Evolutionary conservation across 2,113 vertebrate species (phyloP).

Genomic region (Crypturellus undulatus): DNA sequence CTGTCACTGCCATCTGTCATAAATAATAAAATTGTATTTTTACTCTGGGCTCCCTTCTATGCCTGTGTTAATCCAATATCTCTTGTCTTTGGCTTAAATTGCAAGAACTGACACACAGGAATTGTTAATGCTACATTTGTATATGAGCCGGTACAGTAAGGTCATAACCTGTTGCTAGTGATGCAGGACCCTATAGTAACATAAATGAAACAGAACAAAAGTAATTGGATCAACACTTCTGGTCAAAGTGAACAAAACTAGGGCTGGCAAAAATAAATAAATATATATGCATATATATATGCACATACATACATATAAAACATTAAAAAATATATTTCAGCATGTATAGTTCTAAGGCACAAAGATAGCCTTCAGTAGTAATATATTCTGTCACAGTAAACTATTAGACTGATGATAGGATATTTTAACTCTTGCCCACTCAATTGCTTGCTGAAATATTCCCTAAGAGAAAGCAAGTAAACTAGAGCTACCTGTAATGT

Average conservation of each 20-base stretch:
- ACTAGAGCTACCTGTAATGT: constrained; percentile 60
- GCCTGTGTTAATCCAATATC: neutral
- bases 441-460: neutral
- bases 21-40: neutral
- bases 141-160: neutral
- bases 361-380: too few relatives aligned
- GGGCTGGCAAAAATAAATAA: neutral
- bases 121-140: neutral
- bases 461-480: neutral
- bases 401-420: too few relatives aligned
- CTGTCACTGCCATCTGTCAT: neutral
- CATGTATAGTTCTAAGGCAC: too few relatives aligned
- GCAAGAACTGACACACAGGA: neutral
- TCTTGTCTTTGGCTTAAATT: neutral
- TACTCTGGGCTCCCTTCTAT: neutral
- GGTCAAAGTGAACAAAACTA: neutral
- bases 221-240: neutral
- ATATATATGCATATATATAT: too few relatives aligned
- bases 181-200: neutral
- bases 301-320: too few relatives aligned
- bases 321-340: too few relatives aligned
- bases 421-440: too few relatives aligned
- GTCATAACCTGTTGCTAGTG: neutral
- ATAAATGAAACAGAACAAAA: neutral
- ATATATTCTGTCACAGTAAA: too few relatives aligned